Evolutionary conservation across 2,888 invertebrate species (phyloP).

Genomic region (Idaea straminata): DNA sequence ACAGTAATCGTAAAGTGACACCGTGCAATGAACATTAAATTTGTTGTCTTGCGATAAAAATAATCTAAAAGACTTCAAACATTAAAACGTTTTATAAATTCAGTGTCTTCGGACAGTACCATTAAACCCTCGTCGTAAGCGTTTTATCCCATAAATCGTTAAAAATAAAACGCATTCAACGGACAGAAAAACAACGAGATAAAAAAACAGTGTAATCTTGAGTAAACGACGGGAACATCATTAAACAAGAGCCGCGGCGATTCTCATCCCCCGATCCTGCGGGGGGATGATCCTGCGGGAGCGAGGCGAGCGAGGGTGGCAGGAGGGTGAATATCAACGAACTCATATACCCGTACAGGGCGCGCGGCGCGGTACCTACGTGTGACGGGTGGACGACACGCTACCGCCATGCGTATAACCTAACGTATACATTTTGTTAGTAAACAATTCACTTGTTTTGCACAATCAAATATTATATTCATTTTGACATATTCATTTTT

Average conservation of each 20-base stretch:
- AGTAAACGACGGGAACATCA: constrained; percentile 70
- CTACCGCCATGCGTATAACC: constrained; percentile 47
- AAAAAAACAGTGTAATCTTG: constrained; percentile 60
- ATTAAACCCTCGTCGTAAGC: too few species aligned
- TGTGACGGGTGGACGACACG: constrained; percentile 60
- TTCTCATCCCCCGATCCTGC: constrained; percentile 53
- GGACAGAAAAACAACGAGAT: constrained; percentile 31
- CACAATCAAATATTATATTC: constrained; percentile 8
- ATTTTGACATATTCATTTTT: too few species aligned
- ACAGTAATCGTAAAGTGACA: too few species aligned
- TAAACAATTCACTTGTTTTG: constrained; percentile 68
- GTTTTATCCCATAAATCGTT: too few species aligned
- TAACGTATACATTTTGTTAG: constrained; percentile 69
- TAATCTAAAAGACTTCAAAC: too few species aligned
- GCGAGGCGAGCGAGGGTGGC: constrained; percentile 29
- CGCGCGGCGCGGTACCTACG: constrained; percentile 46
- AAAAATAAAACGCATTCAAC: constrained; percentile 30
- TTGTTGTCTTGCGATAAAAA: too few species aligned
- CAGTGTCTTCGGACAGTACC: too few species aligned
- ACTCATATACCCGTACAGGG: constrained; percentile 45
- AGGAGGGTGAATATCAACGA: constrained; percentile 71
- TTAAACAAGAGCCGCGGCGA: constrained; percentile 61
- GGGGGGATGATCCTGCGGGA: constrained; percentile 23
- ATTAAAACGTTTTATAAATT: too few species aligned
- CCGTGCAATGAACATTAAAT: too few species aligned